These are phyloP conservation scores for Microtus richardsoni DNA, from an alignment of 2,113 vertebrate species.

Conservation along the genomic window DNA sequence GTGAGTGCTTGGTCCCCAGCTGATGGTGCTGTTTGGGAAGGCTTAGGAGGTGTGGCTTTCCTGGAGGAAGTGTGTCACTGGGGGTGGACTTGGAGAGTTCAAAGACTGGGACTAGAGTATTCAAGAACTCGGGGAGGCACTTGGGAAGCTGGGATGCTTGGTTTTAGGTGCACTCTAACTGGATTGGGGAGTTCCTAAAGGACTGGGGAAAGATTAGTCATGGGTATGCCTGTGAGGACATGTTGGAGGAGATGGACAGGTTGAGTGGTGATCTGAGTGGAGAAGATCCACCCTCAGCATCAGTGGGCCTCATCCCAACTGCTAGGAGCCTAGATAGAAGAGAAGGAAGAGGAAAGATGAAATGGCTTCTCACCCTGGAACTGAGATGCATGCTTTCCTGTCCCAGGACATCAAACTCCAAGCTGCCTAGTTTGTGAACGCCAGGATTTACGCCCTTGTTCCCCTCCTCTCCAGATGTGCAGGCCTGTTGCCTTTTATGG, in stretches of 20 bases:
- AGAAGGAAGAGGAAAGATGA: not conserved
- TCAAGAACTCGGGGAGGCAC: not conserved
- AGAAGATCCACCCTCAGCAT: not conserved
- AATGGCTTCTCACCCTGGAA: not conserved
- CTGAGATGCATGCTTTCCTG: not conserved
- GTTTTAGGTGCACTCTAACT: not conserved
- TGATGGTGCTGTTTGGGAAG: not conserved
- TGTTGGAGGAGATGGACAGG: not conserved
- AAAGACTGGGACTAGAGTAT: not conserved
- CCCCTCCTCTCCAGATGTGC: not conserved
- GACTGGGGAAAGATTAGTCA: not conserved
- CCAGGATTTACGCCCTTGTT: no score
- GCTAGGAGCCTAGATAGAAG: no score
- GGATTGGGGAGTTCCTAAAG: not conserved
- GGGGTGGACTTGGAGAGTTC: no score
- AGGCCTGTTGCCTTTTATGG: not conserved
- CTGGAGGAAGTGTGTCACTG: not conserved
- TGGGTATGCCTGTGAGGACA: not conserved
- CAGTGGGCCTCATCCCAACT: not conserved
- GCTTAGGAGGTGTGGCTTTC: not conserved
- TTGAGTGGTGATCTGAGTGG: not conserved
- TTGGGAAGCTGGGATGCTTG: not conserved
- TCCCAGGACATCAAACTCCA: not conserved
- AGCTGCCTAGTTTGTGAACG: not conserved
- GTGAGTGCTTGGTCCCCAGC: not conserved